Evolutionary conservation across 2,113 vertebrate genomes (phyloP), one percentile per base, ranked within the genome.

Genomic region (Brevimyrus niger): DNA sequence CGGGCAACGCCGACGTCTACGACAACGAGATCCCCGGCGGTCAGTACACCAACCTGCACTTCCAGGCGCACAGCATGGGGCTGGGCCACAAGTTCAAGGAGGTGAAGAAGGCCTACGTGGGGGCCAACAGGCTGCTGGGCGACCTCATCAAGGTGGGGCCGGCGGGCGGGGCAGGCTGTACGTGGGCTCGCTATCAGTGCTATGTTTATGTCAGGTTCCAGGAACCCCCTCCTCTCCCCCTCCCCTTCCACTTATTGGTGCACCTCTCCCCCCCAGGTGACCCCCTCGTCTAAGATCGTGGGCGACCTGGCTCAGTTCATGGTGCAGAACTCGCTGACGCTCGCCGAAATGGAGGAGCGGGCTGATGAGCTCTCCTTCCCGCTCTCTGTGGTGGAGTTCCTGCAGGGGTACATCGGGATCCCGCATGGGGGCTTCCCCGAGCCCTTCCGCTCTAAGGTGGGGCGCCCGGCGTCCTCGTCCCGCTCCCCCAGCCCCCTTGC

Each of bases 31-130:
- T 99, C 91, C 98, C 98, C 0, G 98, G 98, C 0, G 98, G 98
- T 3, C 98, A 99, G 92, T 99, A 99, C 94, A 99, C 98, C 93
- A 99, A 99, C 96, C 97, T 99, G 23, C 98, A 99, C 95, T 99
- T 99, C 96, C 98, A 99, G 96, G 98, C 98, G 44, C 97, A 99
- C 94, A 98, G 97, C 93, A 99, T 99, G 98, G 98, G 98, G 42
- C 96, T 99, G 10, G 98, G 98, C 19, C 96, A 98, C 94, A 99
- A 98, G 95, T 99, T 99, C 95, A 99, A 99, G 92, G 96, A 98
- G 92, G 97, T 99, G 92, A 99, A 99, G 94, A 99, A 97, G 90
- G 97, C 97, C 87, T 99, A 98, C 2, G 47, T 95, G 0, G 97
- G 98, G 92, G 98, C 97, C 93, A 99, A 99, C 96, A 97, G 96